Base-by-base conservation (phyloP, 2,888 invertebrate genomes). In the Sericinus montela region DNA sequence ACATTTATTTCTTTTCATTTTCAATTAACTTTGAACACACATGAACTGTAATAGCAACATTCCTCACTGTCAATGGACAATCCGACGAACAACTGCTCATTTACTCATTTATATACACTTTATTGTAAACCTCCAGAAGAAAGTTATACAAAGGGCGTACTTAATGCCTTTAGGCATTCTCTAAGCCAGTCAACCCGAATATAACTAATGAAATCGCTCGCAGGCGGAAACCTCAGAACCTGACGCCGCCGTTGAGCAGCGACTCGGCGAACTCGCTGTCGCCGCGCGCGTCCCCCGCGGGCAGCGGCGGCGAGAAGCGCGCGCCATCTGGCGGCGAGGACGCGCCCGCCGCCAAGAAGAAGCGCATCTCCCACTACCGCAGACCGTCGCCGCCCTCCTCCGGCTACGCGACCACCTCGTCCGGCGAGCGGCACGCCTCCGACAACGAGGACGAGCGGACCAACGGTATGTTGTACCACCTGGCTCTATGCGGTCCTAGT, bases 171-270 rank as follows among this genome's bases (percentile, higher is more conserved):
- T n/a, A n/a, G n/a, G n/a, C n/a, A n/a, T n/a, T n/a, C n/a, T n/a
- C n/a, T n/a, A n/a, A n/a, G n/a, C n/a, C n/a, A n/a, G n/a, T n/a
- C n/a, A n/a, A n/a, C n/a, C n/a, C n/a, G n/a, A n/a, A n/a, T n/a
- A n/a, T n/a, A 19, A 19, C 5, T 19, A 19, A 19, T 19, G 19
- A 19, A 19, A 19, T 19, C 30, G 50, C 55, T 70, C 73, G 16
- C 80, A 94, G 95, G 80, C 94, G 95, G 75, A 97, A 96, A 90
- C 96, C 96, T 69, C 95, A 96, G 89, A 97, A 96, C 85, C 90
- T 97, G 68, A 97, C 96, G 54, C 96, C 97, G 53, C 96, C 97
- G 32, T 92, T 95, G 58, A 95, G 95, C 73, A 95, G 95, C 66
- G 96, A 96, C 72, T 94, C 95, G 30, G 94, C 95, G 36, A 95